A percentile compares a stretch with the other conserved stretches of the same genome.
These are phyloP conservation scores for western clawed frog (Xenopus tropicalis) DNA, from an alignment of 2,113 vertebrate genomes.

Conservation along the genomic window DNA sequence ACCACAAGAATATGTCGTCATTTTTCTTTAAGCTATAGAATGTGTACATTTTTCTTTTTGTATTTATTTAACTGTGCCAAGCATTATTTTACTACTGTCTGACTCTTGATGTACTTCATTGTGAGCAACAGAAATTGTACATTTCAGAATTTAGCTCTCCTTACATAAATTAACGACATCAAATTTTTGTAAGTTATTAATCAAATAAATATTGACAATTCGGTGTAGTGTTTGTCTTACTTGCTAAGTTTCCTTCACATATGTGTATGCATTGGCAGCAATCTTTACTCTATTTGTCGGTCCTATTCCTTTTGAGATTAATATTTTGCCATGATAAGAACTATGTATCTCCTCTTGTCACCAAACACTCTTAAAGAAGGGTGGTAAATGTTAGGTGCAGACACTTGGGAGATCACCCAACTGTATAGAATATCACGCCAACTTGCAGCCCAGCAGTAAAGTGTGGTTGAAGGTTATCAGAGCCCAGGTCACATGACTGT, in stretches of 20 bases:
- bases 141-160: slow-evolving; percentile 80
- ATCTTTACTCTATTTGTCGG: too few species aligned
- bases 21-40: slow-evolving; percentile 33
- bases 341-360: too few species aligned
- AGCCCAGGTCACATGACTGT: too few species aligned
- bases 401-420: too few species aligned
- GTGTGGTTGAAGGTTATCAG: too few species aligned
- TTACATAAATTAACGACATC: slow-evolving; percentile 76
- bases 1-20: slow-evolving; percentile 18
- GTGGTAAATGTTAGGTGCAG: too few species aligned
- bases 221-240: slow-evolving; percentile 59
- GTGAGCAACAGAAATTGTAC: slow-evolving; percentile 74
- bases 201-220: slow-evolving; percentile 81
- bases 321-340: too few species aligned
- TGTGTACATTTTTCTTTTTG: slow-evolving; percentile 63
- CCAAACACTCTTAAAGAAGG: too few species aligned
- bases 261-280: background rate
- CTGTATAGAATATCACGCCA: too few species aligned
- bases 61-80: slow-evolving; percentile 84
- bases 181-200: slow-evolving; percentile 82
- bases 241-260: slow-evolving; percentile 6
- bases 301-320: too few species aligned
- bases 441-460: too few species aligned
- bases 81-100: slow-evolving; percentile 78
- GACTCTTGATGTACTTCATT: slow-evolving; percentile 71